These are phyloP conservation scores for Tinea semifulvella DNA, from an alignment of 2,888 invertebrate genomes.

Conservation along the genomic window DNA sequence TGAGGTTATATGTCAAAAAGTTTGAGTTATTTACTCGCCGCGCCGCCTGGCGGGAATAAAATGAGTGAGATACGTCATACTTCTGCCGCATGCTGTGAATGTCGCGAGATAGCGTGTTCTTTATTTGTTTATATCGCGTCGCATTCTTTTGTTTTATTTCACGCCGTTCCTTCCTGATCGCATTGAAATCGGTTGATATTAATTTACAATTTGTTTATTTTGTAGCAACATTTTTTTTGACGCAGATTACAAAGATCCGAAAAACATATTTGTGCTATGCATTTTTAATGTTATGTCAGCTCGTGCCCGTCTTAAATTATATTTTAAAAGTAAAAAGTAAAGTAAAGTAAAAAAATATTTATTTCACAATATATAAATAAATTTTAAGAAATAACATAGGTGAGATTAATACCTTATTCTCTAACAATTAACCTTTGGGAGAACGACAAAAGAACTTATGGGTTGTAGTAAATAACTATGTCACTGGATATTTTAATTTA, in stretches of 20 bases:
- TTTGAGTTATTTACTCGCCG: conserved; percentile 31
- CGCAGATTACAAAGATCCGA: too few species aligned
- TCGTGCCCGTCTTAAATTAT: neutral
- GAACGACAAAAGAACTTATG: too few species aligned
- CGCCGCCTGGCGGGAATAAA: conserved; percentile 38
- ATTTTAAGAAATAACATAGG: too few species aligned
- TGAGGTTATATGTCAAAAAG: conserved; percentile 39
- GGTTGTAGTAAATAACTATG: too few species aligned
- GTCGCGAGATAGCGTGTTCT: conserved; percentile 26
- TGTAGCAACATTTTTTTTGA: neutral
- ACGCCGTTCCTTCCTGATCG: neutral
- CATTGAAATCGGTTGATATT: conserved; percentile 2
- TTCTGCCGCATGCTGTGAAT: conserved; percentile 48
- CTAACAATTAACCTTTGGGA: too few species aligned
- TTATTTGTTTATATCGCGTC: conserved; percentile 14
- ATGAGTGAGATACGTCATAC: conserved; percentile 44
- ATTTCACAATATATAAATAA: too few species aligned
- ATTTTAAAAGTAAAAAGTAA: neutral
- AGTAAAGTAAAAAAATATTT: neutral
- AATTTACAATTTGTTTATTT: neutral
- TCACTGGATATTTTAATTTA: too few species aligned
- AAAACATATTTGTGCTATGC: too few species aligned
- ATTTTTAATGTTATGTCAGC: neutral
- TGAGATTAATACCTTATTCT: too few species aligned
- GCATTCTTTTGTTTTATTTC: conserved; percentile 5